Evolutionary conservation across 2,113 vertebrate genomes (phyloP).

Genomic region (Dendrocopos noguchii): DNA sequence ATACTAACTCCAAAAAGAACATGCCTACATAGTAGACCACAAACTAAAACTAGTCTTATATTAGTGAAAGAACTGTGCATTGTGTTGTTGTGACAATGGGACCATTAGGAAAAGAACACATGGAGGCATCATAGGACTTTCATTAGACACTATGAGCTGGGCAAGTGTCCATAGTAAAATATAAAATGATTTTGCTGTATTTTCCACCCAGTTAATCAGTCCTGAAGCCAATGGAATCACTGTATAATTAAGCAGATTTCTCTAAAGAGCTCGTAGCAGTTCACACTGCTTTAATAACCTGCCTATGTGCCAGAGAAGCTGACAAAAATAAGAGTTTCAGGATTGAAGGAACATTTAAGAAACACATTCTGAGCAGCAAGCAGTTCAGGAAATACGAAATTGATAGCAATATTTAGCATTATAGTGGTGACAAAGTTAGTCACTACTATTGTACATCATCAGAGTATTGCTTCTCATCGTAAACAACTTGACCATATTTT

Average conservation of each 20-base stretch:
- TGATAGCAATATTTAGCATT: neutral
- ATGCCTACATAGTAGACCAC: neutral
- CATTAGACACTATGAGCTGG: slow-evolving; percentile 31
- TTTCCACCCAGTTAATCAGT: slow-evolving; percentile 71
- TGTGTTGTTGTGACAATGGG: neutral
- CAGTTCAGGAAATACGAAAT: neutral
- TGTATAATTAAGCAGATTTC: slow-evolving; percentile 47
- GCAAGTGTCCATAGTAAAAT: slow-evolving; percentile 68
- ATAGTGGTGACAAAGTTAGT: neutral
- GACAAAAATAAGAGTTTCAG: neutral
- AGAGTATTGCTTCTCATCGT: slow-evolving; percentile 24
- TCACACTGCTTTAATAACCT: slow-evolving; percentile 56
- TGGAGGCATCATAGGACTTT: neutral
- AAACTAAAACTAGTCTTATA: neutral
- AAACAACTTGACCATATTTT: slow-evolving; percentile 43
- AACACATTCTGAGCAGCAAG: neutral
- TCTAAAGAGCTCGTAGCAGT: slow-evolving; percentile 51
- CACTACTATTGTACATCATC: slow-evolving; percentile 37
- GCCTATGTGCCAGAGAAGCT: neutral
- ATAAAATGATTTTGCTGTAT: slow-evolving; percentile 63
- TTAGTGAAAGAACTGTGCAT: neutral
- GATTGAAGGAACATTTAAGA: neutral
- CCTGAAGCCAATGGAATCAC: slow-evolving; percentile 61
- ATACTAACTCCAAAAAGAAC: neutral
- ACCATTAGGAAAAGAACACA: slow-evolving; percentile 28